Conservation (phyloP, 2,888 invertebrate species). For the Archips xylosteana region DNA sequence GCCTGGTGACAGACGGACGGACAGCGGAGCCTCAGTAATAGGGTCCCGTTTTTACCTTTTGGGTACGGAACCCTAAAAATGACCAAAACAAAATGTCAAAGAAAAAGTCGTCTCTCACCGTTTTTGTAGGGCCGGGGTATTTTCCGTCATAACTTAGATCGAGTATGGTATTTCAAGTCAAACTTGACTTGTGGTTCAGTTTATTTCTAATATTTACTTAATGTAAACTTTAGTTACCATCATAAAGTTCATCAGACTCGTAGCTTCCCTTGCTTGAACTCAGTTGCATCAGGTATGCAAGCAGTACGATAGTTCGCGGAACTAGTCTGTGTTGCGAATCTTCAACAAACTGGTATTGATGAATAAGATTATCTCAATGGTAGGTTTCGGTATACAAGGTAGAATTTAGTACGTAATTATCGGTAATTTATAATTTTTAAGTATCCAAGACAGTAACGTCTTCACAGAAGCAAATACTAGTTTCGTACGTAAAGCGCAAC, state of each 20-base stretch:
- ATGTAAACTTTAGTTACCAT: not conserved
- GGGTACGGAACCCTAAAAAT: no score
- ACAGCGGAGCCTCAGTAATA: no score
- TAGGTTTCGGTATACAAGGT: not conserved
- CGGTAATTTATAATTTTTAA: not conserved
- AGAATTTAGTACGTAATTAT: not conserved
- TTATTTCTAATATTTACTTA: not conserved
- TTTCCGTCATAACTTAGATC: no score
- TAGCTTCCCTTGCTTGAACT: constrained; percentile 19
- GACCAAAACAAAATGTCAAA: no score
- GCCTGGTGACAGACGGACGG: no score
- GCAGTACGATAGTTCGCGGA: constrained; percentile 29
- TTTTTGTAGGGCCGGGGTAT: no score
- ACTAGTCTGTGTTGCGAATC: constrained; percentile 36
- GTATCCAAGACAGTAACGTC: no score
- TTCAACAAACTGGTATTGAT: not conserved
- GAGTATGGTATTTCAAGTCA: not conserved
- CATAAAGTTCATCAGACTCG: constrained; percentile 7
- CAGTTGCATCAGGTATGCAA: constrained; percentile 37
- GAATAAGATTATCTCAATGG: not conserved
- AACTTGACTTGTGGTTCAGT: not conserved
- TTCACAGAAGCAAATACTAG: no score
- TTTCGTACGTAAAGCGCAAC: no score
- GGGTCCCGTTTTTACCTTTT: no score
- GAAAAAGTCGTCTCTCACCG: no score